Conservation (phyloP, 2,888 invertebrate genomes). For the Drosophila lacicola region DNA sequence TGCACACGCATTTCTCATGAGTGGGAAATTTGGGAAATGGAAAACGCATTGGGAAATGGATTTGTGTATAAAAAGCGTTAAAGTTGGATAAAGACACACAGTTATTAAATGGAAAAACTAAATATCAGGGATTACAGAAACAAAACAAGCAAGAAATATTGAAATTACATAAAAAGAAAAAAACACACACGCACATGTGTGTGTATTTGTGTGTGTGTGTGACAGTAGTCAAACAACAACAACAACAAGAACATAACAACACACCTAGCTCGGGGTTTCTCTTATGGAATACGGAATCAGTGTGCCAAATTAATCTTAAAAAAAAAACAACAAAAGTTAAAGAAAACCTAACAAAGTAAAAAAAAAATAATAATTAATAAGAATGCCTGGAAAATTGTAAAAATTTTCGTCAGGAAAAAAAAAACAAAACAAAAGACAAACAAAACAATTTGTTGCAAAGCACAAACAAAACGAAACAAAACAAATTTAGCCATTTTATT, state of each 20-base stretch:
- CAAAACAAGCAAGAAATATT: conserved; percentile 25
- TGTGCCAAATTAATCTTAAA: conserved; percentile 83
- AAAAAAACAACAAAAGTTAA: conserved; percentile 12
- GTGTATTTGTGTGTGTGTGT: conserved; percentile 1
- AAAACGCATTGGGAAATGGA: conserved; percentile 9
- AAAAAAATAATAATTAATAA: conserved; percentile 47
- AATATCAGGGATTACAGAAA: conserved; percentile 64
- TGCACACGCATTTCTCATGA: conserved; percentile 84
- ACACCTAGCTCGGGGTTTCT: conserved; percentile 74
- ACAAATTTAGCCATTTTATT: conserved; percentile 72
- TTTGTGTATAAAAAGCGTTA: conserved; percentile 11
- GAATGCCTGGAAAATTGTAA: conserved; percentile 49
- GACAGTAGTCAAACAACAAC: conserved; percentile 15
- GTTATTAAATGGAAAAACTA: conserved; percentile 41
- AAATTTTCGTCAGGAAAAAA: conserved; percentile 46
- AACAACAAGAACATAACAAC: conserved; percentile 39
- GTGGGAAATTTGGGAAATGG: conserved; percentile 9
- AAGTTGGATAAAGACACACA: conserved; percentile 23
- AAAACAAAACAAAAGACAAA: conserved; percentile 33
- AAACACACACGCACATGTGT: conserved; percentile 16
- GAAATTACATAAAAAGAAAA: conserved; percentile 35
- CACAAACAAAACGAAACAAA: conserved; percentile 52
- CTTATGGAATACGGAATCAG: conserved; percentile 81
- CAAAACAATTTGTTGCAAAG: conserved; percentile 75
- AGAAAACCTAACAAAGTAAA: conserved; percentile 32